phyloP scores from a whole-genome alignment of 1,140 invertebrate genomes.

The Frieseomelitta varia region DNA sequence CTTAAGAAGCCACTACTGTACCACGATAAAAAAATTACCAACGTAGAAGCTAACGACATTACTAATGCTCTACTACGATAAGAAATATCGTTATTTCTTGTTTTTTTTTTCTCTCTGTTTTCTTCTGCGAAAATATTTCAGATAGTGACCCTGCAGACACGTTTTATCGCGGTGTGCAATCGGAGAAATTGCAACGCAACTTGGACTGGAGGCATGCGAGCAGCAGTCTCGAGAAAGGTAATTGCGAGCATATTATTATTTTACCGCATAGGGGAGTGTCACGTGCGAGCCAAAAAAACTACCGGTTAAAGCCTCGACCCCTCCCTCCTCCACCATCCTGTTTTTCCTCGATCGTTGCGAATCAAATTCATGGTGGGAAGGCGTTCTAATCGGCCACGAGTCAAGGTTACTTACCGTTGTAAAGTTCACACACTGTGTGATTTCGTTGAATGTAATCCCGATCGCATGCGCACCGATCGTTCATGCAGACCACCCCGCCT shows the following conservation, averaged over 20 bases:
- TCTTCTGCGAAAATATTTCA: background rate
- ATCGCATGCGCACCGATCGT: slow-evolving; percentile 59
- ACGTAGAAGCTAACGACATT: too few relatives aligned
- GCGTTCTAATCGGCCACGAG: slow-evolving; percentile 14
- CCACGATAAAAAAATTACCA: too few relatives aligned
- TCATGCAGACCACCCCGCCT: slow-evolving; percentile 55
- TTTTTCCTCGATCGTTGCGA: background rate
- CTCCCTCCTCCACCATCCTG: too few relatives aligned
- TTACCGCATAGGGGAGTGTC: slow-evolving; percentile 41
- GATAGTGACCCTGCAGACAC: slow-evolving; percentile 9
- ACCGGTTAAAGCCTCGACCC: slow-evolving; percentile 10
- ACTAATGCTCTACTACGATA: too few relatives aligned
- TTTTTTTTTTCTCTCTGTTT: too few relatives aligned
- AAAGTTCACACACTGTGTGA: slow-evolving; percentile 26
- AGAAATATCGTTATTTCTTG: slow-evolving; percentile 1
- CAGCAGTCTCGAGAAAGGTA: slow-evolving; percentile 37
- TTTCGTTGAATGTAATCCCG: slow-evolving; percentile 39
- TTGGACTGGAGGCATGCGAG: slow-evolving; percentile 33
- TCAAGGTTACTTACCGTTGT: slow-evolving; percentile 48
- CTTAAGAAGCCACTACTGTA: too few relatives aligned
- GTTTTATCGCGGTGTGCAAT: slow-evolving; percentile 44
- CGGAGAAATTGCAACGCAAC: slow-evolving; percentile 49
- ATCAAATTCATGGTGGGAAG: slow-evolving; percentile 22
- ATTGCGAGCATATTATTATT: slow-evolving; percentile 56
- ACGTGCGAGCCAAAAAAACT: slow-evolving; percentile 22